These are phyloP conservation scores for Syritta pipiens DNA, from an alignment of 2,888 invertebrate species.

Conservation along the genomic window DNA sequence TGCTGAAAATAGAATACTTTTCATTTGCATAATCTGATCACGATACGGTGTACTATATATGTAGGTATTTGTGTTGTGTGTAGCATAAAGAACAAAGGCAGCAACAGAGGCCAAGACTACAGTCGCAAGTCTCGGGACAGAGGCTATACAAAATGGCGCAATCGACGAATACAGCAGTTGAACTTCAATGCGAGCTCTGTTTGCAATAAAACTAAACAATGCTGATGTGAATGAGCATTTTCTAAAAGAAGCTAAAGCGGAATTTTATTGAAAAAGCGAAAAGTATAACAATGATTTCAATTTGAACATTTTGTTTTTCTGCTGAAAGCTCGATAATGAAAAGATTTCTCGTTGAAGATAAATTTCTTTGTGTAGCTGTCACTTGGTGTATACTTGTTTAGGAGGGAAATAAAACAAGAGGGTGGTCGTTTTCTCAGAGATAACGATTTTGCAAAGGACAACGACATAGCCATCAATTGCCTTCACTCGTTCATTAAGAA, in stretches of 20 bases:
- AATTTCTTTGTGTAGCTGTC: conserved; percentile 21
- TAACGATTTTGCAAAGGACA: conserved; percentile 4
- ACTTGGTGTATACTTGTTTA: not conserved
- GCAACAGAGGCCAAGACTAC: not conserved
- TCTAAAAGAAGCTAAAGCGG: no score
- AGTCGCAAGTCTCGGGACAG: not conserved
- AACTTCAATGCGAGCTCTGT: conserved; percentile 12
- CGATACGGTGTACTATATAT: not conserved
- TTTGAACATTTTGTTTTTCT: not conserved
- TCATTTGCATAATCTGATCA: conserved; percentile 37
- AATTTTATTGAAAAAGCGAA: no score
- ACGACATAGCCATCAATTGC: conserved; percentile 15
- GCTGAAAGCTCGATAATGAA: conserved; percentile 20
- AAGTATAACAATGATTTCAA: no score
- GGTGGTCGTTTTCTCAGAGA: conserved; percentile 15
- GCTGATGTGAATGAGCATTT: not conserved
- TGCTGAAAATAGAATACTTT: conserved; percentile 24
- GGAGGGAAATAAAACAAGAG: conserved; percentile 11
- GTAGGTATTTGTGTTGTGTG: no score
- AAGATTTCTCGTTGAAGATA: conserved; percentile 28
- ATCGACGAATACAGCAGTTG: conserved; percentile 2
- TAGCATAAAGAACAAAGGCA: not conserved
- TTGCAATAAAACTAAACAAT: not conserved
- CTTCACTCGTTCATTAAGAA: not conserved
- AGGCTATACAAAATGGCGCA: not conserved